Base-by-base conservation (phyloP, 2,888 invertebrate genomes). In the Epinotia demarniana region DNA sequence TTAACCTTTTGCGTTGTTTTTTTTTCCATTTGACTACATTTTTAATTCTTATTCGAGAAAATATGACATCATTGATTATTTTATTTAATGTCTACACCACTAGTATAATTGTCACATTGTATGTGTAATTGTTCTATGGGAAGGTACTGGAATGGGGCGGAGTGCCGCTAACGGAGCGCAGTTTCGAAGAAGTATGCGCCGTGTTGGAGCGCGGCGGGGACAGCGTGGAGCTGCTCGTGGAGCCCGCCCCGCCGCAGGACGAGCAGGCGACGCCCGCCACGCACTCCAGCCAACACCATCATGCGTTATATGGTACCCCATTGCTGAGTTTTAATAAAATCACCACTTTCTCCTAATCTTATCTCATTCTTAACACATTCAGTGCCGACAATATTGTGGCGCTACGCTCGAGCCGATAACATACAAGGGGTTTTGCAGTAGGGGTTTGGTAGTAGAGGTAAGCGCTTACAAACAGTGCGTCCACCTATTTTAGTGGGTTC, bases 141-240 rank as follows among this genome's bases (percentile, higher is more conserved):
- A 81, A 97, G 97, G 97, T 99, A 72, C 92, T 99, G 78, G 98
- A 98, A 89, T 99, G 99, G 98, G 97, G 97, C 79, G 98, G 98
- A 0, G 96, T 98, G 77, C 97, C 97, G 0, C 94, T 99, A 77
- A 97, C 97, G 67, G 98, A 98, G 92, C 96, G 98, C 81, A 98
- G 98, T 80, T 99, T 98, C 87, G 99, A 99, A 89, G 98, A 99
- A 89, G 98, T 98, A 57, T 97, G 97, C 86, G 96, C 97, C 76
- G 97, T 98, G 81, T 96, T 98, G 95, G 98, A 98, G 89, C 96
- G 97, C 75, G 96, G 97, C 53, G 97, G 97, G 2, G 98, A 98
- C 88, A 95, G 96, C 77, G 97, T 98, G 1, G 98, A 99, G 84
- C 92, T 99, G 77, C 93, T 98, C 67, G 97, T 98, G 72, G 98